phyloP scores from a whole-genome alignment of 2,113 vertebrate species.

The Procavia capensis region DNA sequence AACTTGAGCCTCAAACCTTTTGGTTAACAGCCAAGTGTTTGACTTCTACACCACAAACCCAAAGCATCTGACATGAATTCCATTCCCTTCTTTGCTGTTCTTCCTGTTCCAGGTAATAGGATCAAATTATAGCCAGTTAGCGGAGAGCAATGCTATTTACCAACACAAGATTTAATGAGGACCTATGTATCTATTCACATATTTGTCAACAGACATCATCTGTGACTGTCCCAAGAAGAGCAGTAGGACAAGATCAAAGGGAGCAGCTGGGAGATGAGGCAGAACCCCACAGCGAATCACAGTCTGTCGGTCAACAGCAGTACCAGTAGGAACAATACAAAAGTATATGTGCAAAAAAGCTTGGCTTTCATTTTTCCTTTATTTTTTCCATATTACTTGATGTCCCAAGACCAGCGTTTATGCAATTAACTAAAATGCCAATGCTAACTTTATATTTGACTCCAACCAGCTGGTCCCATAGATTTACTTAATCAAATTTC shows the following conservation, averaged over 20 bases:
- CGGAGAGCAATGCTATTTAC: neutral
- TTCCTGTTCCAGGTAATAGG: neutral
- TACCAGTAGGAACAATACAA: neutral
- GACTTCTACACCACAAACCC: neutral
- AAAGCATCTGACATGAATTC: neutral
- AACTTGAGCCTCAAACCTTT: no score
- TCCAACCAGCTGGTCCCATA: conserved; percentile 62
- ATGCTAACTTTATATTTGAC: conserved; percentile 71
- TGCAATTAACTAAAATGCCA: conserved; percentile 55
- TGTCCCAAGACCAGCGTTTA: conserved; percentile 48
- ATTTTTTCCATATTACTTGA: conserved; percentile 14
- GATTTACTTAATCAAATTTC: conserved; percentile 64
- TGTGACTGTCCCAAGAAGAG: neutral
- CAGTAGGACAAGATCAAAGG: neutral
- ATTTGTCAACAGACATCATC: neutral
- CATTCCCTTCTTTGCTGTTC: neutral
- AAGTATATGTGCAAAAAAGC: neutral
- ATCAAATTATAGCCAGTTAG: neutral
- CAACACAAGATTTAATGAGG: neutral
- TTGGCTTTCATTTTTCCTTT: conserved; percentile 10
- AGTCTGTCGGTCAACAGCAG: neutral
- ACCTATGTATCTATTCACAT: neutral
- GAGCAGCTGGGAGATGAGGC: neutral
- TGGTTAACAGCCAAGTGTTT: no score
- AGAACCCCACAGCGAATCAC: neutral